Evolutionary conservation across 2,113 vertebrate species (phyloP), one percentile per base, ranked within the genome.

Genomic region (Anguilla rostrata): DNA sequence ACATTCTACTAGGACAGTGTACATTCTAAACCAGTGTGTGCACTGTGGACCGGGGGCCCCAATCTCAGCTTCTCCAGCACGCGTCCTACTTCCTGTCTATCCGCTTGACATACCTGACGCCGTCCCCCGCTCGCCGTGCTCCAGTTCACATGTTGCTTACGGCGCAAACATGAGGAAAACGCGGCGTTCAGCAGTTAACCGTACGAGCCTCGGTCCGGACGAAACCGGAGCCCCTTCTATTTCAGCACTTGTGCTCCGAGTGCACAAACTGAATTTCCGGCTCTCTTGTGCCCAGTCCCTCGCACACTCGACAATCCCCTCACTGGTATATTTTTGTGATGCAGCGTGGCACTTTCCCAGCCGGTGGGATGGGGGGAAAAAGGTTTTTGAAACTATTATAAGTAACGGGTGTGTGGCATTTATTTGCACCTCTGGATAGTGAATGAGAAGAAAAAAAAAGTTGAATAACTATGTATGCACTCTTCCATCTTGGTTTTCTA

Each of bases 1-100:
- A 95, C 94, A 95, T 95, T 95, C 94, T 94, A 94, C 91, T 93
- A 93, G 90, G 85, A 94, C 88, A 92, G 90, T 88, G 91, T 93
- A 95, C 93, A 95, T 94, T 94, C 94, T 89, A 91, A 92, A 92
- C 88, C 89, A 88, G 92, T 87, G 84, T 83, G n/a, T 85, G 81
- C 78, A 63, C 39, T 43, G 85, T 91, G 87, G 89, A 88, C 88
- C 88, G 86, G 84, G 39, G 85, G 88, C 87, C 63, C 88, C 83
- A 87, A 78, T 86, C 41, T 87, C 86, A 84, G 87, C 79, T 85
- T 89, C 89, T 86, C 87, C 84, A 85, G 90, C 90, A 91, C 91
- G 91, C 88, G 83, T 75, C 87, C 83, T 63, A 15, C 85, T 85
- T 81, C 87, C 82, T 84, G 46, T 88, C 66, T 88, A 63, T 78